Evolutionary conservation across 2,113 vertebrate species (phyloP), one percentile per base, ranked within the genome.

Genomic region (Penelope pileata): DNA sequence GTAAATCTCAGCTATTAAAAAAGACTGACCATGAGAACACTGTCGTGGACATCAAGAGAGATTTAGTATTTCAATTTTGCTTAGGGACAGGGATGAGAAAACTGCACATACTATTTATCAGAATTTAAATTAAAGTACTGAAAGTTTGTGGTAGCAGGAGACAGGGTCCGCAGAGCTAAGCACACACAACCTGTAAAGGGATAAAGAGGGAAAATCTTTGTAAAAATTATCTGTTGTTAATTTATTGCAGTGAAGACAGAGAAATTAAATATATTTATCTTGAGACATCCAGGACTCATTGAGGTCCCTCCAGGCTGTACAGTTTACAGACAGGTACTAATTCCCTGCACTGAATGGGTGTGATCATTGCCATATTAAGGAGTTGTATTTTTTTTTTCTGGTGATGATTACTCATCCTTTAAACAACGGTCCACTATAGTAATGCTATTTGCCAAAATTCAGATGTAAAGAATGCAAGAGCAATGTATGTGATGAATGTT

Each of bases 241-340:
- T 77, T 17, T 69, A 60, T 30, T 64, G 38, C 54, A 83, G 30
- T 29, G 16, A 43, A 76, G 43, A 53, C 6, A 69, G 36, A 82
- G 40, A 94, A 90, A 93, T 95, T 47, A 93, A 80, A 16, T 62
- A 62, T 7, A 4, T 94, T 88, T 77, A 30, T 83, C 82, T 69
- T 90, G 40, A 88, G 43, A 64, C 54, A 47, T 79, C 12, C 15
- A 81, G 62, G 84, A 60, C 34, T 80, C 69, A 26, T 4, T 63
- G 60, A 74, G 43, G 70, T 58, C 12, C 19, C 50, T 91, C 24
- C 34, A 74, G 56, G 64, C n/a, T 90, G 47, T 68, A 72, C 8
- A 78, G 38, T 74, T 94, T 42, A 66, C 22, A 38, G 42, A 16
- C 79, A 91, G 45, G 36, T n/a, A 70, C 62, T 77, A 73, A 77